Conservation (phyloP, 2,113 vertebrate genomes). For the Pionites leucogaster region DNA sequence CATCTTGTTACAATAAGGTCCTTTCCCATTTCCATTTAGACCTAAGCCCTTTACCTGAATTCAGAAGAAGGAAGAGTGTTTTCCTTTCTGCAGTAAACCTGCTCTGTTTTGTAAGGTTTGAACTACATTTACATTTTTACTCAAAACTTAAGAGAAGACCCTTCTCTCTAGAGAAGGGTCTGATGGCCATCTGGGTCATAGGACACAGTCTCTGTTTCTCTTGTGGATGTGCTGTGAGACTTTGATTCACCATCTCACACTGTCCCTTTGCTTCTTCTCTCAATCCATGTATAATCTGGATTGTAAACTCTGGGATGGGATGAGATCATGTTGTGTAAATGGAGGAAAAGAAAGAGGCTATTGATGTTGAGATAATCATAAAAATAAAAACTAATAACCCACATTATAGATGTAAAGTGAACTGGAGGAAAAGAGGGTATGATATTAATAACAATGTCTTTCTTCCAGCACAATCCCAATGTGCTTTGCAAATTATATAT, state of each 20-base stretch:
- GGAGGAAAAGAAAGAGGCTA: not conserved
- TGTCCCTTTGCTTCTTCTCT: not conserved
- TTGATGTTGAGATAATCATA: not conserved
- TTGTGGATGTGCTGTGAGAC: not conserved
- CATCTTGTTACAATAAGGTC: slow-evolving; percentile 55
- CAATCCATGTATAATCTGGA: not conserved
- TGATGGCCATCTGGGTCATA: not conserved
- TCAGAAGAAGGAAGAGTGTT: slow-evolving; percentile 38
- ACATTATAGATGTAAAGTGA: not conserved
- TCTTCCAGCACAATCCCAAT: slow-evolving; percentile 28
- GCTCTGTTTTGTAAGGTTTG: not conserved
- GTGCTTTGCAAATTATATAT: slow-evolving; percentile 52
- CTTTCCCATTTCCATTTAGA: slow-evolving; percentile 31
- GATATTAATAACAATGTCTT: slow-evolving; percentile 31
- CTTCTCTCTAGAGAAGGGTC: not conserved
- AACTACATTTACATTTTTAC: not conserved
- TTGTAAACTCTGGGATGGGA: not conserved
- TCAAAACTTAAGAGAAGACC: not conserved
- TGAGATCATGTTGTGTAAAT: not conserved
- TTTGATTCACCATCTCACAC: not conserved
- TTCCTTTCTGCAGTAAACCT: slow-evolving; percentile 35
- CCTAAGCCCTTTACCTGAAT: slow-evolving; percentile 34
- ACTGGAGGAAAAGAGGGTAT: not conserved
- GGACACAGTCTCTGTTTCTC: not conserved
- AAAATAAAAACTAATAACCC: not conserved